Evolutionary conservation across 2,797 vertebrate genomes (phyloP).

Genomic region (Sibirionetta formosa): DNA sequence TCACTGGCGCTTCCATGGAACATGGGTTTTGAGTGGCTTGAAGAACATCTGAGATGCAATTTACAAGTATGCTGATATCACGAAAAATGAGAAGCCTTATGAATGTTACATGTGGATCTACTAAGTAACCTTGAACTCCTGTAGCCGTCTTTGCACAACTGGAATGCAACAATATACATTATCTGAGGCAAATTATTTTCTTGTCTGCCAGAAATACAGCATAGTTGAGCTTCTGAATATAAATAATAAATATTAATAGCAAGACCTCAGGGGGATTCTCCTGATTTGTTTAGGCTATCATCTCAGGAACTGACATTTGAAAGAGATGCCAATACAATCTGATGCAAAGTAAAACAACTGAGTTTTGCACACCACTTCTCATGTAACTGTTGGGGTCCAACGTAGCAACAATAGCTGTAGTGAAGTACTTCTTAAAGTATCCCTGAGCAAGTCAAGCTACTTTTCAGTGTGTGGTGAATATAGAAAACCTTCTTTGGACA

Average conservation of each 20-base stretch:
- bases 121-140: constrained; percentile 3
- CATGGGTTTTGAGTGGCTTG: background rate
- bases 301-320: background rate
- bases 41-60: background rate
- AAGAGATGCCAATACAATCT: background rate
- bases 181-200: background rate
- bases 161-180: background rate
- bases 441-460: background rate
- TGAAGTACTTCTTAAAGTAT: background rate
- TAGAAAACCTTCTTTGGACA: background rate
- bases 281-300: background rate
- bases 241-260: constrained; percentile 5
- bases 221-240: background rate
- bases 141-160: background rate
- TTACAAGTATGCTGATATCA: background rate
- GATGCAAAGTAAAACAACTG: background rate
- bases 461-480: background rate
- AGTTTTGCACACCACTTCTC: background rate
- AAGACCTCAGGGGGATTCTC: background rate
- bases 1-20: background rate
- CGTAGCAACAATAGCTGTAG: background rate
- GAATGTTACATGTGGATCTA: background rate
- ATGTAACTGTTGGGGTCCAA: background rate
- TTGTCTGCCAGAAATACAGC: background rate
- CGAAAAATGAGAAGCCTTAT: background rate